Conservation (phyloP, 2,113 vertebrate genomes). For the Oxyura jamaicensis region DNA sequence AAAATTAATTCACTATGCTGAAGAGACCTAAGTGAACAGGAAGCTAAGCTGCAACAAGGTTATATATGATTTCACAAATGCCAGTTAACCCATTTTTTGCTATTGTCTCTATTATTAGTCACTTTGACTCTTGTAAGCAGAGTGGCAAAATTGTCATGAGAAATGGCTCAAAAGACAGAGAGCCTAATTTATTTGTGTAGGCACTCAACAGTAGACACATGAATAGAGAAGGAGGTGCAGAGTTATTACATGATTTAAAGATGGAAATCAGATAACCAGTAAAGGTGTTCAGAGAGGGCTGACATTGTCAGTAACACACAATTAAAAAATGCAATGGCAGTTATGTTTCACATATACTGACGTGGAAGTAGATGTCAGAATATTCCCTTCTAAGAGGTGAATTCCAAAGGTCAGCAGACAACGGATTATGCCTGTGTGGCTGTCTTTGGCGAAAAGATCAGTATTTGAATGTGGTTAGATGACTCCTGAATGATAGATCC, state of each 20-base stretch:
- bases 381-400: neutral
- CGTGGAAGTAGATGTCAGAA: neutral
- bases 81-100: neutral
- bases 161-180: neutral
- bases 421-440: neutral
- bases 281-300: neutral
- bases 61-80: neutral
- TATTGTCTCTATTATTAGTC: neutral
- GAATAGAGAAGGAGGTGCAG: neutral
- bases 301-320: neutral
- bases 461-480: neutral
- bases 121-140: neutral
- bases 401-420: neutral
- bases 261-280: neutral
- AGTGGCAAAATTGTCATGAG: neutral
- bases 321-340: neutral
- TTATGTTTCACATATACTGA: neutral
- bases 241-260: neutral
- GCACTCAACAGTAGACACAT: neutral
- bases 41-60: neutral
- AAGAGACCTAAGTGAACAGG: neutral
- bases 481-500: neutral
- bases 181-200: neutral
- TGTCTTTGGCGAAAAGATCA: neutral
- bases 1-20: neutral